A percentile compares a stretch with the other conserved stretches of the same genome.
phyloP scores from a whole-genome alignment of 2,113 vertebrate species.

The Callospermophilus lateralis region DNA sequence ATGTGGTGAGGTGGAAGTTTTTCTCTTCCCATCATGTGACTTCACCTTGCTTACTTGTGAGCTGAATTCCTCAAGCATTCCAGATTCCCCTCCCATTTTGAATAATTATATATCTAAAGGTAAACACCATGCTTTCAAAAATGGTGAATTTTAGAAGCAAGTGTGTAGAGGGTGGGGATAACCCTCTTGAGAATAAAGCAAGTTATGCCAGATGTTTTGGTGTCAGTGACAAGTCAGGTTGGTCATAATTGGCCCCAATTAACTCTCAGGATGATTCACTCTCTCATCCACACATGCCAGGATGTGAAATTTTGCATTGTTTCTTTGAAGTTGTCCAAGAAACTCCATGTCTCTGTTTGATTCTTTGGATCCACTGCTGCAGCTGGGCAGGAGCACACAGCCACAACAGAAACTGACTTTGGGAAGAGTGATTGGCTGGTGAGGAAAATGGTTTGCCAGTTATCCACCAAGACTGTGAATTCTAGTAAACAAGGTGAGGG shows the following conservation, averaged over 20 bases:
- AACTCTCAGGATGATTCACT: conserved; percentile 67
- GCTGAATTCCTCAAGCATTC: conserved; percentile 26
- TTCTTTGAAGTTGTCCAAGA: conserved; percentile 63
- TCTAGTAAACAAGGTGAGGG: neutral
- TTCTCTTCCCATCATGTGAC: neutral
- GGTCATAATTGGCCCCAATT: conserved; percentile 81
- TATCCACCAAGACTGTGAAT: neutral
- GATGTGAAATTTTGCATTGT: conserved; percentile 76
- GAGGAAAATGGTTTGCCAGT: neutral
- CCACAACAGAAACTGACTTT: neutral
- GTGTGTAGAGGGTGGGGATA: neutral
- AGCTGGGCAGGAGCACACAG: conserved; percentile 28
- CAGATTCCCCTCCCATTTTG: conserved; percentile 3
- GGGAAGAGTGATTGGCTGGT: neutral
- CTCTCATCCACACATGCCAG: neutral
- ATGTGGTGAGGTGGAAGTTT: neutral
- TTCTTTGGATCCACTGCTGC: conserved; percentile 6
- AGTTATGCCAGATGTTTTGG: conserved; percentile 66
- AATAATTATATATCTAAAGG: conserved; percentile 49
- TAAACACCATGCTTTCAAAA: neutral
- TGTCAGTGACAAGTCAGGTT: conserved; percentile 77
- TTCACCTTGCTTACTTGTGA: conserved; percentile 61
- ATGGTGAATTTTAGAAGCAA: neutral
- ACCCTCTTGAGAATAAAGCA: conserved; percentile 45
- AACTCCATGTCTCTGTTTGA: conserved; percentile 47